Base-by-base conservation (phyloP, 2,888 invertebrate species). In the Thymelicus sylvestris region DNA sequence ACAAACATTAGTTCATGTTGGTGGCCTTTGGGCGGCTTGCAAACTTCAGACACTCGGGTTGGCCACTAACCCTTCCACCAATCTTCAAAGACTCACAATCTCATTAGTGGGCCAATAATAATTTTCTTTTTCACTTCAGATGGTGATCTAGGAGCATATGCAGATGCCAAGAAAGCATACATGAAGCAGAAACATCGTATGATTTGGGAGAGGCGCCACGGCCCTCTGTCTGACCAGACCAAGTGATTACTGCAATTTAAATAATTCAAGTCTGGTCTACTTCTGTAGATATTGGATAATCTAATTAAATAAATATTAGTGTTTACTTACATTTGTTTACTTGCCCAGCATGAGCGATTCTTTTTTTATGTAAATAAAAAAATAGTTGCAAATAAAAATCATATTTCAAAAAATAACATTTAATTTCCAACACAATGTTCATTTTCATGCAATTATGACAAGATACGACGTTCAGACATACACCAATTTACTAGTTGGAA, bases 141-240 rank as follows among this genome's bases (percentile, higher is more conserved):
- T 95, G 99, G 99, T 78, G 99, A 99, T 89, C 92, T 99, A 73
- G 98, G 98, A 59, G 95, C 93, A 0, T 95, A 95, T 79, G 95
- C 94, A 31, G 95, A 96, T 85, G 97, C 97, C 7, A 95, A 95
- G 78, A 94, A 95, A 72, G 97, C 97, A 0, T 98, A 96, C 84
- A 98, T 99, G 98, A 99, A 99, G 90, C 99, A 99, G 89, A 99
- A 99, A 87, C 99, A 99, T 93, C 97, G 99, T 77, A 94, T 99
- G 95, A 95, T 99, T 80, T 99, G 99, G 99, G 99, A 99, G 92
- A 96, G 98, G 85, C 96, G 99, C 75, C 96, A 99, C 80, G 98
- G 98, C 7, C 95, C 96, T 1, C 85, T 93, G 12, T 93, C 93
- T 0, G 81, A 88, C 6, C 86, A 86, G 57, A 93, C 93, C 0